phyloP scores from a whole-genome alignment of 30 jellyfish, hydroid and myxozoan genomes.

The Aurelia sp. region DNA sequence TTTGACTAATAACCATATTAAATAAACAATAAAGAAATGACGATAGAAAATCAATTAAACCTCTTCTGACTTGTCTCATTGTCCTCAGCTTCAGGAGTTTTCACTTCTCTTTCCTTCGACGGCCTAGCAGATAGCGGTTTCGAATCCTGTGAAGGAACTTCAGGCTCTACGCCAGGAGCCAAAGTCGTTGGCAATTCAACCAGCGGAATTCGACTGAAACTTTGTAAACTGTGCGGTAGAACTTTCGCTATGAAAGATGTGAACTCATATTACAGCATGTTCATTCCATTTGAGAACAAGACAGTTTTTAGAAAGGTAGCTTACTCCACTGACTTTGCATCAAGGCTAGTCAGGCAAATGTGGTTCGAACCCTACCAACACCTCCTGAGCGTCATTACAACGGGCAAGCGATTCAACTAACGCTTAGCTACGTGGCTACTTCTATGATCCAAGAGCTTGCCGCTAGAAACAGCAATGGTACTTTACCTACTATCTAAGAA shows the following conservation, averaged over 20 bases:
- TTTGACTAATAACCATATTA: not conserved
- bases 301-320: too few relatives aligned
- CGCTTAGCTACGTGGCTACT: too few relatives aligned
- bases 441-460: too few relatives aligned
- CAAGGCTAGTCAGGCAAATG: too few relatives aligned
- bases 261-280: too few relatives aligned
- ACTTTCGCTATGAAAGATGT: conserved; percentile 49
- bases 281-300: too few relatives aligned
- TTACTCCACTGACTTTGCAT: too few relatives aligned
- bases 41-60: conserved; percentile 14
- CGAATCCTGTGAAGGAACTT: conserved; percentile 45
- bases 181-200: conserved; percentile 78
- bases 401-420: too few relatives aligned
- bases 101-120: conserved; percentile 56
- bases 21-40: not conserved
- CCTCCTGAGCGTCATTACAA: too few relatives aligned
- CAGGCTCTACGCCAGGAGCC: conserved; percentile 61
- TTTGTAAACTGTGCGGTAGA: conserved; percentile 47
- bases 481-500: too few relatives aligned
- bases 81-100: conserved; percentile 79
- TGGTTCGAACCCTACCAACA: too few relatives aligned
- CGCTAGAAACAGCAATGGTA: too few relatives aligned
- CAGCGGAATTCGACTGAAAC: conserved; percentile 74
- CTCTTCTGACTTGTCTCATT: conserved; percentile 62
- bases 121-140: conserved; percentile 73